phyloP scores from a whole-genome alignment of 2,113 vertebrate genomes.

The Calcarius ornatus region DNA sequence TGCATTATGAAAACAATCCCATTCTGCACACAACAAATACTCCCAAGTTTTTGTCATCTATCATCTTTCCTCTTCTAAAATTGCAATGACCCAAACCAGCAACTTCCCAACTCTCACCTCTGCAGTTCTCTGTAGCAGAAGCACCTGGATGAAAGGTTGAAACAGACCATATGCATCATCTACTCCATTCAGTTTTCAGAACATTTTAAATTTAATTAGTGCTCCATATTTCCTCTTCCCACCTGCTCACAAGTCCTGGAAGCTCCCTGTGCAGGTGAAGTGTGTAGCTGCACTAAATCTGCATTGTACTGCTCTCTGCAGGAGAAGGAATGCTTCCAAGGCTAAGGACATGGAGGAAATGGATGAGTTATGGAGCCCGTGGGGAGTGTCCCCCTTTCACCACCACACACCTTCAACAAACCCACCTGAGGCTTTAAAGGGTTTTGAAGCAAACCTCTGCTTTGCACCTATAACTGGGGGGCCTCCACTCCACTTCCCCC shows the following conservation, averaged over 20 bases:
- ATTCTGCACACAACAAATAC: neutral
- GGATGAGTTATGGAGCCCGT: neutral
- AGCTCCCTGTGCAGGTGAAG: neutral
- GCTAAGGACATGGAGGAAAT: neutral
- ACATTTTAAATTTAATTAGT: neutral
- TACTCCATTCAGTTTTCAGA: neutral
- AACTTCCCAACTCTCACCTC: neutral
- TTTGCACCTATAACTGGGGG: neutral
- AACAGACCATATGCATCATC: neutral
- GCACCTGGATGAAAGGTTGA: neutral
- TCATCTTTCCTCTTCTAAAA: neutral
- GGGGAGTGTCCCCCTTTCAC: neutral
- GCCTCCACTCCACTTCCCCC: neutral
- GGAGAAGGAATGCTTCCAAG: neutral
- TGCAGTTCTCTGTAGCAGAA: neutral
- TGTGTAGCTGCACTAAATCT: neutral
- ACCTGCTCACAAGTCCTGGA: neutral
- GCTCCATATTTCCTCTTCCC: neutral
- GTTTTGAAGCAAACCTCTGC: neutral
- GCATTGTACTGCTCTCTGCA: neutral
- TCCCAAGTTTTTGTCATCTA: neutral
- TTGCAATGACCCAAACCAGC: neutral
- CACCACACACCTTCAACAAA: neutral
- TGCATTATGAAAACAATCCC: neutral
- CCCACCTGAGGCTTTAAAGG: neutral